Evolutionary conservation across 2,113 vertebrate species (phyloP).

Genomic region (Hippocampus abdominalis): DNA sequence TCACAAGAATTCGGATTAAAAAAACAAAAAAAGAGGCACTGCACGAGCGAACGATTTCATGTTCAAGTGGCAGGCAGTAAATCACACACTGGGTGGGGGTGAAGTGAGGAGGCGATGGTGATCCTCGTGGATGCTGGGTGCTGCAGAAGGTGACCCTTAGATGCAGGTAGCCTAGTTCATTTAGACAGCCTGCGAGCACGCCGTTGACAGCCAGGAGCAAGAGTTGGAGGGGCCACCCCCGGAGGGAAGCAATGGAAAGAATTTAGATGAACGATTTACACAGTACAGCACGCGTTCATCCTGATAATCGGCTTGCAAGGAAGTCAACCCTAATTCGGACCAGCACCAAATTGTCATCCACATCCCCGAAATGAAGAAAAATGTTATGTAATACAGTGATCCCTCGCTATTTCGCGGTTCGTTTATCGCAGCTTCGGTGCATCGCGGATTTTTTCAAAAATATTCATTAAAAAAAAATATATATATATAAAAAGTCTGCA

Average conservation of each 20-base stretch:
- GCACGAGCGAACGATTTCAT: neutral
- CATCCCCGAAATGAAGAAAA: neutral
- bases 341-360: conserved; percentile 11
- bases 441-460: too few species aligned
- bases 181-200: conserved; percentile 42
- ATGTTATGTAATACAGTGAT: too few species aligned
- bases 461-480: too few species aligned
- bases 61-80: conserved; percentile 1
- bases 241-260: conserved; percentile 57
- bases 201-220: conserved; percentile 55
- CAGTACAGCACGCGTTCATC: conserved; percentile 31
- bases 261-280: conserved; percentile 58
- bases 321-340: neutral
- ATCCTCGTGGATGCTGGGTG: conserved; percentile 12
- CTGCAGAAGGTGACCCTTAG: conserved; percentile 62
- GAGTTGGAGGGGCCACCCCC: conserved; percentile 40
- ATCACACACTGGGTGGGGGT: neutral
- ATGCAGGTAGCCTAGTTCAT: conserved; percentile 26
- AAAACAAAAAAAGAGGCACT: too few species aligned
- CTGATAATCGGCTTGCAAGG: conserved; percentile 24
- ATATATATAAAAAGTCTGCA: too few species aligned
- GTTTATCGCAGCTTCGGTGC: too few species aligned
- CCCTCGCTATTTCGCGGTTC: too few species aligned
- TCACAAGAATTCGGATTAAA: neutral
- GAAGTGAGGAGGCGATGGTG: neutral